Evolutionary conservation across 2,113 vertebrate genomes (phyloP).

Genomic region (Sphyrna mokarran): DNA sequence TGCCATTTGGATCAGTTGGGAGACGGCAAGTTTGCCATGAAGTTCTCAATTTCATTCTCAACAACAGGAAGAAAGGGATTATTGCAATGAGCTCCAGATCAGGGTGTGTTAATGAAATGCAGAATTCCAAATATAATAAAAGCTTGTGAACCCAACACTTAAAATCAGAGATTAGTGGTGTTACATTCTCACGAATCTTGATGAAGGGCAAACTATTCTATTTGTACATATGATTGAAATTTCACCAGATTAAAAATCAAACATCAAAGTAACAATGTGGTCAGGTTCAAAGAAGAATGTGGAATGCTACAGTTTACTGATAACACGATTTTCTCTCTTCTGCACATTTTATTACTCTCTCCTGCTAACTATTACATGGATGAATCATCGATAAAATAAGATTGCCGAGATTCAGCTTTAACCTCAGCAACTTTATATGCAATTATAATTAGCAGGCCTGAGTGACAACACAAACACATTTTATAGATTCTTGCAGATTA

Average conservation of each 20-base stretch:
- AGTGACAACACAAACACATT: not conserved
- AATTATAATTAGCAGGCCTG: not conserved
- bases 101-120: not conserved
- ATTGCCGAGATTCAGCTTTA: not conserved
- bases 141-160: not conserved
- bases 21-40: not conserved
- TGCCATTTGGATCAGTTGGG: not conserved
- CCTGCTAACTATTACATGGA: not conserved
- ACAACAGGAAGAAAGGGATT: not conserved
- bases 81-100: not conserved
- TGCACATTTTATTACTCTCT: not conserved
- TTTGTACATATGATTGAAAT: not conserved
- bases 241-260: not conserved
- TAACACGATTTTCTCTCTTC: not conserved
- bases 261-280: not conserved
- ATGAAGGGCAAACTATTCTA: not conserved
- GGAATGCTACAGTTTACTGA: not conserved
- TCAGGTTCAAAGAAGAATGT: not conserved
- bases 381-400: not conserved
- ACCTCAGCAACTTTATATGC: not conserved
- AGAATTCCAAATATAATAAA: not conserved
- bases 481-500: not conserved
- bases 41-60: not conserved
- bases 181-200: not conserved
- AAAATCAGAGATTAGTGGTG: not conserved